These are phyloP conservation scores for Lates calcarifer DNA, from an alignment of 2,113 vertebrate species.

Conservation along the genomic window DNA sequence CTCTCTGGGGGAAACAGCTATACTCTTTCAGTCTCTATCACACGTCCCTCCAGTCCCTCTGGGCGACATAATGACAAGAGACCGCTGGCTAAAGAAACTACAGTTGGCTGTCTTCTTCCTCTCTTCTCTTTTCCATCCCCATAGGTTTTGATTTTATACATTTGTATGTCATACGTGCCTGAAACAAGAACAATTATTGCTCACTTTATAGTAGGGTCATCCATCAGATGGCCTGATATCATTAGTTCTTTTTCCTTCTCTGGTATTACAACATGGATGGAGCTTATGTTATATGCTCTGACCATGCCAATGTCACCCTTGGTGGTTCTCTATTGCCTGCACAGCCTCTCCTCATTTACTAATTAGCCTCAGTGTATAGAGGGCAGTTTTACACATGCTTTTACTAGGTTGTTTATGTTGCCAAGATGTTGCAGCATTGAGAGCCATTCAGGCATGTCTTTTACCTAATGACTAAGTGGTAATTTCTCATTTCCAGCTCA, in stretches of 20 bases:
- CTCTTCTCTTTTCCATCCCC: conserved; percentile 14
- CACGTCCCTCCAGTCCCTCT: conserved; percentile 42
- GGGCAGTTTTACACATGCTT: conserved; percentile 33
- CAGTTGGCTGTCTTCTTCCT: conserved; percentile 22
- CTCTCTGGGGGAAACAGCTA: conserved; percentile 51
- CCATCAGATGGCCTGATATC: conserved; percentile 23
- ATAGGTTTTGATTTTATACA: conserved; percentile 32
- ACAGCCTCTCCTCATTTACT: conserved; percentile 59
- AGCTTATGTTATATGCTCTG: not conserved
- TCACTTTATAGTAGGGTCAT: conserved; percentile 17
- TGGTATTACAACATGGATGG: not conserved
- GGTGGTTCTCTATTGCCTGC: conserved; percentile 24
- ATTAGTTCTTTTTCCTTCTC: not conserved
- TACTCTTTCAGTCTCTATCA: conserved; percentile 48
- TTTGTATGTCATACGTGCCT: conserved; percentile 45
- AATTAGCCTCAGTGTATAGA: conserved; percentile 53
- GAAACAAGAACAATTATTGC: conserved; percentile 27
- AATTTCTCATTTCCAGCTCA: conserved; percentile 9
- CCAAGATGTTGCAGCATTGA: conserved; percentile 15
- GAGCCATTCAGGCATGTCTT: conserved; percentile 32
- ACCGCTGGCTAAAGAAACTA: conserved; percentile 45
- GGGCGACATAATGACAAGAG: conserved; percentile 56
- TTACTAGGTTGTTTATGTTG: conserved; percentile 29
- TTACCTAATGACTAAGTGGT: conserved; percentile 5
- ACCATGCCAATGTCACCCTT: no score